Evolutionary conservation across 37 sponge, comb jelly and placozoan genomes (phyloP), one percentile per base, ranked within the genome.

Genomic region (Chondrilla cf. caribensis): DNA sequence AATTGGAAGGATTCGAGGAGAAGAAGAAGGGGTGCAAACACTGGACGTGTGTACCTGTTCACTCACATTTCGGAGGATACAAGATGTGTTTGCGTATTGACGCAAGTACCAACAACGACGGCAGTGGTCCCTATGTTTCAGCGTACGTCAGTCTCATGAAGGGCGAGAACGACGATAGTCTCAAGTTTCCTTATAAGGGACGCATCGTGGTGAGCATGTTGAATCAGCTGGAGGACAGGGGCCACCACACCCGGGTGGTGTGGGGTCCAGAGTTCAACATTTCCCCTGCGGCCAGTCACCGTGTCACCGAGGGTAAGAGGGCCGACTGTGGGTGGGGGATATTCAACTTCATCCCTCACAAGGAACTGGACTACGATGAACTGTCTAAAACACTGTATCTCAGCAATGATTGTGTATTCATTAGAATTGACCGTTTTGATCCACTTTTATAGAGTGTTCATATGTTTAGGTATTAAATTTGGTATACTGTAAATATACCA

Each of bases 121-220:
- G 87, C 0, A 82, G 68, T 68, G 79, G 79, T 6, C 82, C 83
- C 14, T 83, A 87, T 43, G 19, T 87, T 26, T 79, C 88, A 19
- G 44, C 82, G 31, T 83, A 58, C 70, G 21, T 83, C 40, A 62
- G 67, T 24, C 88, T 75, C 42, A 51, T 83, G 79, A 42, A 54
- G 6, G 83, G 88, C 1, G 77, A 82, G 25, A 65, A 66, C 32
- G 88, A 87, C 54, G 31, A 76, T 36, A 33, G 67, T 36, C 58
- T 82, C 3, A 42, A 77, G n/a, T 87, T 83, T 83, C 88, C 88
- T n/a, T 83, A 78, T 55, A 38, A 24, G 18, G 76, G 44, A 15
- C 38, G 38, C 19, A 73, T 73, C 41, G 36, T 17, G 40, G 76
- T 73, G 25, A 73, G 44, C 76, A 11, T 73, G 21, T 43, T 73